Evolutionary conservation across 2,888 invertebrate genomes (phyloP).

Genomic region (Creontiades dilutus): DNA sequence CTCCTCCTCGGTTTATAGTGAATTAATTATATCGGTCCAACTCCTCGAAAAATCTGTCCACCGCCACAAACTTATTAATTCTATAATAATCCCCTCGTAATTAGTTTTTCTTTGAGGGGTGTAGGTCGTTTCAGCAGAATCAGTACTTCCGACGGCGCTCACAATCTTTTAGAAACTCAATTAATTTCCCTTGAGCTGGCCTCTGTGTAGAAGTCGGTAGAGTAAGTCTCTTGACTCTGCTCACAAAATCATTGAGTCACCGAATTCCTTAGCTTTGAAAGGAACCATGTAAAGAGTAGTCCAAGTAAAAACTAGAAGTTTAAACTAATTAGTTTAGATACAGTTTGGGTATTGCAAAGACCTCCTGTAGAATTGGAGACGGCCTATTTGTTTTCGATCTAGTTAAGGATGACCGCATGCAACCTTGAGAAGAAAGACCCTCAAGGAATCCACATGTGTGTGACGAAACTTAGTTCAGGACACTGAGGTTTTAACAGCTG

Average conservation of each 20-base stretch:
- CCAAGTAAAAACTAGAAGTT: too few relatives aligned
- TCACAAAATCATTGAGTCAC: constrained; percentile 13
- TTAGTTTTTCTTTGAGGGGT: constrained; percentile 6
- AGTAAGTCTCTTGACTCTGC: too few relatives aligned
- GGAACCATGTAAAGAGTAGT: too few relatives aligned
- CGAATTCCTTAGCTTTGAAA: background rate
- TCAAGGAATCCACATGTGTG: too few relatives aligned
- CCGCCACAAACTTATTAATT: constrained; percentile 45
- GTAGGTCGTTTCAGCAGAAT: constrained; percentile 2
- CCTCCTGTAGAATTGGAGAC: too few relatives aligned
- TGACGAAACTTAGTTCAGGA: too few relatives aligned
- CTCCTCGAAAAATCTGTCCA: constrained; percentile 2
- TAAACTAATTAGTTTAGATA: too few relatives aligned
- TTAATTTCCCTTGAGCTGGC: background rate
- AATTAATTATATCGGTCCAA: constrained; percentile 26
- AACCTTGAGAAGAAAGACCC: too few relatives aligned
- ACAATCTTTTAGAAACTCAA: constrained; percentile 36
- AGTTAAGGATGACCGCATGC: too few relatives aligned
- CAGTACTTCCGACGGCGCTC: constrained; percentile 1
- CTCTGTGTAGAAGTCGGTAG: background rate
- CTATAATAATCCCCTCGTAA: constrained; percentile 18
- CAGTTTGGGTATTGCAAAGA: too few relatives aligned
- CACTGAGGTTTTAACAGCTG: too few relatives aligned
- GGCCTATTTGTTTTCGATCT: too few relatives aligned
- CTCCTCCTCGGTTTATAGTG: constrained; percentile 38